Evolutionary conservation across 2,888 invertebrate species (phyloP).

Genomic region (Lepeophtheirus nordmannii): DNA sequence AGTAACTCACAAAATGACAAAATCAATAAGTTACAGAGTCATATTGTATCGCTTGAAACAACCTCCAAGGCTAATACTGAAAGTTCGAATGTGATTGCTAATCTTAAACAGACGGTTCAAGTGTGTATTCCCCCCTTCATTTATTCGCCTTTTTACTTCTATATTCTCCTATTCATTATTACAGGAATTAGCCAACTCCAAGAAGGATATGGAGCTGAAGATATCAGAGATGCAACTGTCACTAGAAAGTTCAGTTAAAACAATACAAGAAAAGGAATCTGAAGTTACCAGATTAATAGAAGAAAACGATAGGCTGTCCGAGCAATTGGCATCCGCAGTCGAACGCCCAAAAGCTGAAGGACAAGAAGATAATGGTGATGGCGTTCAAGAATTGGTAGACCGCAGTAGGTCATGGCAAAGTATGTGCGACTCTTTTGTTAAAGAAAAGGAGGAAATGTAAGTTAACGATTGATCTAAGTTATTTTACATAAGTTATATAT

Average conservation of each 20-base stretch:
- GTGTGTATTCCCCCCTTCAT: not conserved
- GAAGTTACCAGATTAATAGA: not conserved
- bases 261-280: not conserved
- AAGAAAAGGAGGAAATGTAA: conserved; percentile 1
- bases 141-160: too few relatives aligned
- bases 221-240: too few relatives aligned
- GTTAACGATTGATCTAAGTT: not conserved
- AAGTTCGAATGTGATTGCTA: not conserved
- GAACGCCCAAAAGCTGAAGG: conserved; percentile 8
- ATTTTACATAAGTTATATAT: not conserved
- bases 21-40: not conserved
- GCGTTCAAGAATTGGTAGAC: not conserved
- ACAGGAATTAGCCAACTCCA: too few relatives aligned
- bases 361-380: not conserved
- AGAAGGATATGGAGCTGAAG: too few relatives aligned
- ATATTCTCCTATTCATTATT: too few relatives aligned
- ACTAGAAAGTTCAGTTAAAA: too few relatives aligned
- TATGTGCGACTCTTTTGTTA: not conserved
- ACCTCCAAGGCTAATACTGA: not conserved
- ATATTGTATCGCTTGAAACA: not conserved
- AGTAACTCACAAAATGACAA: not conserved
- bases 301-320: not conserved
- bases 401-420: not conserved
- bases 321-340: not conserved
- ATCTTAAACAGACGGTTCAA: not conserved